Percentiles rank a stretch among this genome's conserved stretches.
Evolutionary conservation across 2,797 vertebrate genomes (phyloP).

Genomic region (Coranthus polyacanthus): DNA sequence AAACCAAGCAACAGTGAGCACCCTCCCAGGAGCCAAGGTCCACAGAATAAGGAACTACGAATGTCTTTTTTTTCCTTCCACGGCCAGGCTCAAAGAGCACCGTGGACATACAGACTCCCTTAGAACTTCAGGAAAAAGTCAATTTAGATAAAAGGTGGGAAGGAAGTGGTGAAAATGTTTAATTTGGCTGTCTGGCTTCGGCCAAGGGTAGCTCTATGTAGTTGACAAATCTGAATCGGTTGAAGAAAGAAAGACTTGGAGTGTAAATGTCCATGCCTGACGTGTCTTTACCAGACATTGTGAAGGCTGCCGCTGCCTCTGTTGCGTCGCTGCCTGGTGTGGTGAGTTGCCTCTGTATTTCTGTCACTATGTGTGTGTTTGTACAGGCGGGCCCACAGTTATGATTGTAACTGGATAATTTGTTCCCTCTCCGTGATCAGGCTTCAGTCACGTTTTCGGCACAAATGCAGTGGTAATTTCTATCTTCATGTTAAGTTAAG

Average conservation of each 20-base stretch:
- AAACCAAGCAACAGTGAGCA: constrained; percentile 33
- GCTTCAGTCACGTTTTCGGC: not conserved
- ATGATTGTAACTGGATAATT: not conserved
- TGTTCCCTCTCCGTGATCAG: not conserved
- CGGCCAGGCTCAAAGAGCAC: constrained; percentile 9
- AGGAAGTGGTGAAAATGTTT: constrained; percentile 67
- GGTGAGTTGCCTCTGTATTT: constrained; percentile 62
- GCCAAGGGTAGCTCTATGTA: constrained; percentile 27
- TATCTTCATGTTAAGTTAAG: not conserved
- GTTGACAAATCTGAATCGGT: constrained; percentile 24
- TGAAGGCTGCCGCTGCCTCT: constrained; percentile 42
- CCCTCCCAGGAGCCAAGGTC: constrained; percentile 73
- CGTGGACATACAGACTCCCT: constrained; percentile 39
- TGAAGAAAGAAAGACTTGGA: constrained; percentile 4
- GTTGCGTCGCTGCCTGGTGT: constrained; percentile 18
- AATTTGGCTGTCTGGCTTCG: constrained; percentile 32
- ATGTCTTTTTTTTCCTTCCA: not conserved
- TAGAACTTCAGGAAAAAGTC: constrained; percentile 81
- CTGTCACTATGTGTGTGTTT: constrained; percentile 29
- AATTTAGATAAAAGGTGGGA: constrained; percentile 76
- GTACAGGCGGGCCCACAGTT: not conserved
- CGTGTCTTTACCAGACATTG: constrained; percentile 48
- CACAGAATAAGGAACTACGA: constrained; percentile 51
- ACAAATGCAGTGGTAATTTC: not conserved
- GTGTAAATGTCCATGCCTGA: constrained; percentile 40